These are phyloP conservation scores for Psittacula derbiana DNA, from an alignment of 2,797 vertebrate species.

Conservation along the genomic window DNA sequence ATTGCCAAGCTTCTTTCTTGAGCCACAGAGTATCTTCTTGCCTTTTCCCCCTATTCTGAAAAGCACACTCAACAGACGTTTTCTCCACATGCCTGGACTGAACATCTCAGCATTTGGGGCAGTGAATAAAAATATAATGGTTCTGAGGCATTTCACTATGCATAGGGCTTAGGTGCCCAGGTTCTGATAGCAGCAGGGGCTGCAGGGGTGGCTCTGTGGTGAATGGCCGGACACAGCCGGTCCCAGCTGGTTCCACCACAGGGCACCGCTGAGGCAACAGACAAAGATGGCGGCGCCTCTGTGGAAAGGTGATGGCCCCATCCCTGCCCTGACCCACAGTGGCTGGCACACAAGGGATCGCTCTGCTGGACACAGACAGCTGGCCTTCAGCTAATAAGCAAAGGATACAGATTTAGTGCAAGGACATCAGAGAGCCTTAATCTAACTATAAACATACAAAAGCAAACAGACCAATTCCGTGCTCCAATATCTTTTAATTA, in stretches of 20 bases:
- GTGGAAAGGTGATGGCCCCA: fast-evolving
- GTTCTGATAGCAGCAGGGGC: not conserved
- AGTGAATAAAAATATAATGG: not conserved
- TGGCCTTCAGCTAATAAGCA: not conserved
- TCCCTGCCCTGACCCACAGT: fast-evolving
- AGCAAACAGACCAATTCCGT: not conserved
- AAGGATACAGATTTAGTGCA: no score
- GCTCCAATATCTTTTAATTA: not conserved
- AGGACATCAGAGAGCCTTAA: not conserved
- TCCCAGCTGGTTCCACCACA: not conserved
- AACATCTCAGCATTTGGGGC: not conserved
- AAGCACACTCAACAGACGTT: not conserved
- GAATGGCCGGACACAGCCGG: not conserved
- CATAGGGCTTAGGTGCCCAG: fast-evolving
- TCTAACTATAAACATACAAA: not conserved
- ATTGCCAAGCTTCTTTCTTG: not conserved
- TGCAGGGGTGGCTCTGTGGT: not conserved
- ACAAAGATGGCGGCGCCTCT: not conserved
- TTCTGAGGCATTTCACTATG: not conserved
- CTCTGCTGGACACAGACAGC: fast-evolving
- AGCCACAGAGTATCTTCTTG: not conserved
- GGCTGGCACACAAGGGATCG: fast-evolving
- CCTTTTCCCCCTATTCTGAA: not conserved
- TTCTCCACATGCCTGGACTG: not conserved
- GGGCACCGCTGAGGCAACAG: fast-evolving